Base-by-base conservation (phyloP, 2,888 invertebrate species). In the Nebria brevicollis region DNA sequence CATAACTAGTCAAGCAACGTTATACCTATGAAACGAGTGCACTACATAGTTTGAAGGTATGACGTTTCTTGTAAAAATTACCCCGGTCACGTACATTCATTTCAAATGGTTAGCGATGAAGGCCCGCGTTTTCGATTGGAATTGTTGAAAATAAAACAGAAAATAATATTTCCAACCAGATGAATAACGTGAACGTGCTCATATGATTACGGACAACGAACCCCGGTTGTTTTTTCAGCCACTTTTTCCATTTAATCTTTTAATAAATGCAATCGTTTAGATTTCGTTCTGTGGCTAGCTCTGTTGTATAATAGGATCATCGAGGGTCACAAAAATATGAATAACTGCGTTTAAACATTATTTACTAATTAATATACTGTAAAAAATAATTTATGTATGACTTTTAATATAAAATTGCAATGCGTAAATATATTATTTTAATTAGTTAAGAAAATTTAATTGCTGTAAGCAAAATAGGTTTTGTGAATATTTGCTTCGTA, bases 31-130 rank as follows among this genome's bases (percentile, higher is more conserved):
- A 34, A 34, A 4, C 34, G 34, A 34, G 34, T 34, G 34, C 34
- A 34, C 34, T 54, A 11, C 54, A 8, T 54, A 54, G 54, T 11
- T 54, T 54, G 8, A 25, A 25, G 20, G 77, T n/a, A 77, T 70
- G 43, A 78, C 73, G 78, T 72, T 54, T 78, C 78, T 73, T 74
- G 74, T 78, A 78, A 78, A 78, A 78, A 78, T 78, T 78, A 78
- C 43, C 73, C 78, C 25, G 42, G 78, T 78, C 78, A 78, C 78
- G 78, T 78, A 78, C 72, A 78, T 74, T 78, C 78, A 78, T 78
- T 78, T 78, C 78, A 26, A 74, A 74, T 78, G 54, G 54, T 54
- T 54, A 11, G 54, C 54, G 54, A 54, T 11, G 34, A 34, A 34
- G 34, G 34, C 34, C 13, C 54, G 13, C 8, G 8, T 3, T 54